Base-by-base conservation (phyloP, 1,140 invertebrate species). In the Vollenhovia emeryi region DNA sequence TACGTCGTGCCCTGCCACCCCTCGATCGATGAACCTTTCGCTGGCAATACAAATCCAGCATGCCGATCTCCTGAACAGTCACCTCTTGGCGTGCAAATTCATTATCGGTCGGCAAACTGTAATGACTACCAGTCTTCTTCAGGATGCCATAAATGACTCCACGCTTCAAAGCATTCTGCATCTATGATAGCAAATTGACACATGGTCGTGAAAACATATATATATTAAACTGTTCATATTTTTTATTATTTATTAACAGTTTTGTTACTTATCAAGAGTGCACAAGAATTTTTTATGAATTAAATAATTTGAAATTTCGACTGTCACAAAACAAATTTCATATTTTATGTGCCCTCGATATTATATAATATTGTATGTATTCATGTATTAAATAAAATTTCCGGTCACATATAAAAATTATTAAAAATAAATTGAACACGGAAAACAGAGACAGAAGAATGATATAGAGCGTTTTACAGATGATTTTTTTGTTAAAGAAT, bases 71-170 rank as follows among this genome's bases (percentile, higher is more conserved):
- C 21, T 93, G 91, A 9, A 55, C 57, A 0, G 89, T 90, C 0
- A 93, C 82, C 40, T 92, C 92, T 24, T 86, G 36, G 4, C 71
- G 75, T 6, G 87, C 86, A n/a, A 71, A 60, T 3, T 89, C 86
- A 0, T 64, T 74, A 8, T 73, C 86, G 1, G 62, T 90, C 30
- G 90, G 86, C 9, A 93, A 11, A 40, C 76, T 87, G 36, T 93
- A 93, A 21, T 83, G 76, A 8, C 71, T 82, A 1, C 78, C 86
- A 13, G 45, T 78, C 11, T 92, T 87, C 57, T 75, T 89, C 36
- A 93, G 40, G 18, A 92, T 91, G 0, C 92, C 92, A 45, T 87
- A 87, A 8, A 86, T 68, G 0, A 90, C 86, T 1, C 92, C 92
- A 9, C 92, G 91, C 68, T 92, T 93, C 24, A 93, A 73, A 0